Evolutionary conservation across 1,140 invertebrate genomes (phyloP), one percentile per base, ranked within the genome.

Genomic region (Saccostrea cuccullata): DNA sequence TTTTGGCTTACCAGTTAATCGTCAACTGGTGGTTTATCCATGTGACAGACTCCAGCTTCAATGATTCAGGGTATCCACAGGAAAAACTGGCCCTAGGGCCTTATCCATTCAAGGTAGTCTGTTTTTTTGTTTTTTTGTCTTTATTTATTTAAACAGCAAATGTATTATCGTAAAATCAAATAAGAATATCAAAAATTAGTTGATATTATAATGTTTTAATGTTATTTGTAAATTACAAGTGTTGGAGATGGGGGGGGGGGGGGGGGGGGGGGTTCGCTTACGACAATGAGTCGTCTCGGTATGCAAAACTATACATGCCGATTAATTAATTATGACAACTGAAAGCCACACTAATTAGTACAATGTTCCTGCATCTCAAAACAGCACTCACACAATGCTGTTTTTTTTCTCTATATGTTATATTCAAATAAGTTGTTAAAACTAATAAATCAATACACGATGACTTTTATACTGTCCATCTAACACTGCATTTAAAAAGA

Each of bases 21-120:
- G 70, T 77, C 26, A 77, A 77, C 70, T 77, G 70, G 70, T 77
- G 70, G 70, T 77, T 77, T 36, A 36, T 77, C 23, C 70, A 77
- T 12, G 26, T 15, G 4, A 77, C 70, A 30, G 70, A 77, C 4
- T 77, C 70, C 11, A 77, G 70, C 15, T 77, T 77, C 36, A 77
- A 77, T 30, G 8, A 2, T 36, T 77, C 70, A 26, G 70, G 4
- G 26, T 30, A 77, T 30, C 70, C 70, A 3, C 30, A 77, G 15
- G 70, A 77, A 36, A 73, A 77, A 36, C 23, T 77, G 23, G 30
- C 26, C 13, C 23, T 36, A 17, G 70, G 70, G 17, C 26, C 70
- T 30, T 77, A 15, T 77, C 70, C 70, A 77, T 77, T 77, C 26
- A 77, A 77, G 70, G 70, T 77, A 77, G 11, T 20, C 60, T 36